These are phyloP conservation scores for Chironomus striatipennis DNA, from an alignment of 1,140 invertebrate genomes.

Conservation along the genomic window DNA sequence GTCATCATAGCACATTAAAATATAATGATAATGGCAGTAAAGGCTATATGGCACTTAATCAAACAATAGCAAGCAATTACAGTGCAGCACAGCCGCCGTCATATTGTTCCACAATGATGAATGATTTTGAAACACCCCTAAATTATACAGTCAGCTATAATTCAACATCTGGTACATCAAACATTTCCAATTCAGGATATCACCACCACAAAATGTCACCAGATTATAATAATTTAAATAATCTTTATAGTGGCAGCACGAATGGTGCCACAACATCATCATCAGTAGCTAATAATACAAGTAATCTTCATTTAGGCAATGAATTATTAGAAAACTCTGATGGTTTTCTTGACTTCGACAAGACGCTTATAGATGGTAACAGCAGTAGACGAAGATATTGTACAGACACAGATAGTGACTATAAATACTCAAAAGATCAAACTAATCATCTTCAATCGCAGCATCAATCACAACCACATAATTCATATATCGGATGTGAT, in stretches of 20 bases:
- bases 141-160: conserved; percentile 21
- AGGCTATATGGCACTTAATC: conserved; percentile 4
- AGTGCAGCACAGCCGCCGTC: conserved; percentile 6
- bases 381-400: too few relatives aligned
- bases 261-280: background rate
- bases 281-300: background rate
- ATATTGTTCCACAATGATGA: conserved; percentile 20
- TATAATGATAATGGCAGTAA: conserved; percentile 8
- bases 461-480: background rate
- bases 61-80: conserved; percentile 18
- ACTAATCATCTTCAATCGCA: background rate
- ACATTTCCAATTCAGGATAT: background rate
- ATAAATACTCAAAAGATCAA: background rate
- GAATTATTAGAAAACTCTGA: background rate
- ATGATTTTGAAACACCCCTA: conserved; percentile 11
- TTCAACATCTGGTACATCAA: conserved; percentile 11
- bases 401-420: background rate
- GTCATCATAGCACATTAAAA: background rate
- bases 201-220: conserved; percentile 13
- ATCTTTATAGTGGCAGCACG: background rate
- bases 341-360: background rate
- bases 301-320: conserved; percentile 5
- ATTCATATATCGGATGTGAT: background rate
- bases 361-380: background rate
- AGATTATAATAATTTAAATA: conserved; percentile 15